phyloP scores from a whole-genome alignment of 2,888 invertebrate species.

The Cenopis cana region DNA sequence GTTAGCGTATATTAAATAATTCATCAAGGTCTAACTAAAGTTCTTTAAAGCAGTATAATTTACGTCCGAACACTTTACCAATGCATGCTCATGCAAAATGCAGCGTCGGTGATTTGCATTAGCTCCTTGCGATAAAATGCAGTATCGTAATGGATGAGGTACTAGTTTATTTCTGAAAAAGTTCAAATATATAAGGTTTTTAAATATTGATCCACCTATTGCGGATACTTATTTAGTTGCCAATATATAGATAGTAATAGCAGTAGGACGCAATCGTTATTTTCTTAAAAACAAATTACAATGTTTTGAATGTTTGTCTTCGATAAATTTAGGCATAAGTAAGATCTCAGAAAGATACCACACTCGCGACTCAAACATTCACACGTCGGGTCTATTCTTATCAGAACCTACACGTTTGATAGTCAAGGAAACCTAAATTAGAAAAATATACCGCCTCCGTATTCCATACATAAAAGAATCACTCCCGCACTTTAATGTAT shows the following conservation, averaged over 20 bases:
- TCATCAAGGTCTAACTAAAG: slow-evolving; percentile 54
- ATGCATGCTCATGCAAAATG: slow-evolving; percentile 72
- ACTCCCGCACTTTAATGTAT: slow-evolving; percentile 57
- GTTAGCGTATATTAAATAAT: slow-evolving; percentile 50
- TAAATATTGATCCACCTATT: too few relatives aligned
- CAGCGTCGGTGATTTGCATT: slow-evolving; percentile 61
- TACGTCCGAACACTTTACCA: slow-evolving; percentile 66
- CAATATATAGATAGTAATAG: too few relatives aligned
- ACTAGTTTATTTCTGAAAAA: not conserved
- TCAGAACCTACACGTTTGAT: not conserved
- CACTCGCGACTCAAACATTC: not conserved
- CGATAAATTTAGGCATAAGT: too few relatives aligned
- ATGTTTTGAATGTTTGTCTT: too few relatives aligned
- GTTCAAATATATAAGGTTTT: not conserved
- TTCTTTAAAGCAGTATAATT: slow-evolving; percentile 59
- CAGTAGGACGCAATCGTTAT: too few relatives aligned
- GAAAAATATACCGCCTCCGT: slow-evolving; percentile 38
- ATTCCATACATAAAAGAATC: slow-evolving; percentile 32
- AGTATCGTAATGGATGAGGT: slow-evolving; percentile 28
- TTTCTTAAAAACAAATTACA: too few relatives aligned
- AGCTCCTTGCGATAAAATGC: slow-evolving; percentile 36
- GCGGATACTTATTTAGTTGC: too few relatives aligned
- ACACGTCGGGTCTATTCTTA: not conserved
- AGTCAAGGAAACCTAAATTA: not conserved
- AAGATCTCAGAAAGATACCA: too few relatives aligned